Base-by-base conservation (phyloP, 2,888 invertebrate genomes). In the Tanytarsus gracilentus region DNA sequence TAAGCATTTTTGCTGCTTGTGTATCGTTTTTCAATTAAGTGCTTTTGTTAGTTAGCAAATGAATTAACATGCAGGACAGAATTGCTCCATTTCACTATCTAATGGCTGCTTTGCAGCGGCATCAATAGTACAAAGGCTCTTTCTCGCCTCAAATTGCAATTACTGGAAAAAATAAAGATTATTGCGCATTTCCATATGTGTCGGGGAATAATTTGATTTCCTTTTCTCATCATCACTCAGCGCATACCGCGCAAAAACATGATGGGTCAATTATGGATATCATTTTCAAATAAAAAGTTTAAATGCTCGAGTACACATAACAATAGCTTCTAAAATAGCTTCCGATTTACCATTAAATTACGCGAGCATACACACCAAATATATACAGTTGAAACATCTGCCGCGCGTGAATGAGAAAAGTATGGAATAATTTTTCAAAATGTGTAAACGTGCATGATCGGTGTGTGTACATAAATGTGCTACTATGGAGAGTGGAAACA, bases 301-400 rank as follows among this genome's bases (percentile, higher is more conserved):
- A 18, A 40, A 40, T 40, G 44, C 11, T 44, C 21, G 11, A 44
- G 21, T 23, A 44, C 23, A 33, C 33, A 33, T 11, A 33, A 33
- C 33, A 44, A 44, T 18, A 44, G 23, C 23, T 44, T 18, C 8
- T 9, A 23, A 23, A 23, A 44, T 18, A 18, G 21, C 44, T 44
- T 44, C 44, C 44, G 44, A 44, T n/a, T n/a, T n/a, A n/a, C n/a
- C n/a, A n/a, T n/a, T 18, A 44, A 9, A 18, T 23, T 40, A 40
- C 18, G 23, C 11, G 9, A 23, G 16, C 23, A 44, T 44, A 23
- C 23, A 44, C 23, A 44, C 18, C 44, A 23, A 44, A n/a, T 18
- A 8, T 44, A 44, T 44, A 27, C 25, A 49, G 25, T 26, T 26
- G n/a, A 53, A 53, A 53, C 53, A 53, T 53, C 53, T 53, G 53